phyloP scores from a whole-genome alignment of 2,113 vertebrate genomes.

The Albula goreensis region DNA sequence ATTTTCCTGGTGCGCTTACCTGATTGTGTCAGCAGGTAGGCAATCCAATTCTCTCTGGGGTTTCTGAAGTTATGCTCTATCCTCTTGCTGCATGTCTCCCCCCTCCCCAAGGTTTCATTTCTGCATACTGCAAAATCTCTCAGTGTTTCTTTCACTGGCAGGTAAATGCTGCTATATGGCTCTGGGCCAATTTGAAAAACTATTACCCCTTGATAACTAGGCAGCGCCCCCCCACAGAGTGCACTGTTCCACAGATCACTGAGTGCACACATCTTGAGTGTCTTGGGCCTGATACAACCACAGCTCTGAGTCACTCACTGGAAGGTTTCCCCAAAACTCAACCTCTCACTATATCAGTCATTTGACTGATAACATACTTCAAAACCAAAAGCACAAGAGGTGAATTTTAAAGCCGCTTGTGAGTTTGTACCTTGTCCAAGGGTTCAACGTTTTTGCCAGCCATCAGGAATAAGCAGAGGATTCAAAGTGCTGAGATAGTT shows the following conservation, averaged over 20 bases:
- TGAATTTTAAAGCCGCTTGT: neutral
- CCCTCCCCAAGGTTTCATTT: neutral
- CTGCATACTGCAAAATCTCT: neutral
- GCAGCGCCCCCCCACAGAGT: neutral
- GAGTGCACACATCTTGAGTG: neutral
- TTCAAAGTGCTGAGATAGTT: neutral
- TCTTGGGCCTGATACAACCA: neutral
- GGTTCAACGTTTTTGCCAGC: neutral
- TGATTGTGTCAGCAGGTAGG: neutral
- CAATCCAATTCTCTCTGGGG: conserved; percentile 8
- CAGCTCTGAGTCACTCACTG: neutral
- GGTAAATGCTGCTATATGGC: neutral
- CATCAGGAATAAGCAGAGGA: neutral
- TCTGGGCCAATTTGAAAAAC: neutral
- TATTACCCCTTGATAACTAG: neutral
- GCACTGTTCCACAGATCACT: neutral
- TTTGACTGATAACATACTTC: neutral
- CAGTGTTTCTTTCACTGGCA: neutral
- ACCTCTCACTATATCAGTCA: neutral
- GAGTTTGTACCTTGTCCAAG: neutral
- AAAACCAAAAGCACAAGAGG: neutral
- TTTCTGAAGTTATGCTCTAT: neutral
- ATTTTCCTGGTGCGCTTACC: neutral
- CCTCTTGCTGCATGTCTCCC: neutral
- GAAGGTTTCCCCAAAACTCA: neutral